phyloP scores from a whole-genome alignment of 2,888 invertebrate genomes.

The Drosophila subsilvestris region DNA sequence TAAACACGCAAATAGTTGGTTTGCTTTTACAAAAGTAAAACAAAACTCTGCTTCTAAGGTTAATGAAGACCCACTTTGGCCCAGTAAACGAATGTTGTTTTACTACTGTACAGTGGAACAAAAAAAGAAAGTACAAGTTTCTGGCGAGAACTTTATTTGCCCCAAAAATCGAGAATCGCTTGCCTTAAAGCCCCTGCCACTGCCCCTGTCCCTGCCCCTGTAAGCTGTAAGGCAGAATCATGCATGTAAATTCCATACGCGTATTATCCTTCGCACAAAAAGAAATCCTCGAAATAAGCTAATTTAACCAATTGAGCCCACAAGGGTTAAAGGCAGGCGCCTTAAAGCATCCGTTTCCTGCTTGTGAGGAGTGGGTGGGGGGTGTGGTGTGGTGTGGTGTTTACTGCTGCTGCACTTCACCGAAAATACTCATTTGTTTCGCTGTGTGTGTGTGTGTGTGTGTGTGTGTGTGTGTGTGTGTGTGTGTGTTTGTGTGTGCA shows the following conservation, averaged over 20 bases:
- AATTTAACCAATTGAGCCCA: slow-evolving; percentile 30
- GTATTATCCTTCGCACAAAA: not conserved
- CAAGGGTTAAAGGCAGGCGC: slow-evolving; percentile 26
- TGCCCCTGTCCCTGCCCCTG: too few relatives aligned
- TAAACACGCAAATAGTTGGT: slow-evolving; percentile 61
- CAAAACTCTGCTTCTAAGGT: slow-evolving; percentile 27
- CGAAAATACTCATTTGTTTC: slow-evolving; percentile 63
- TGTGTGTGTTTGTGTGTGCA: slow-evolving; percentile 54
- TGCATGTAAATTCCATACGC: not conserved
- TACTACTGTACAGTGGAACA: slow-evolving; percentile 8
- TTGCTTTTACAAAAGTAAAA: slow-evolving; percentile 47
- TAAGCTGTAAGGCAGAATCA: not conserved
- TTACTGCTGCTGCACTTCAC: slow-evolving; percentile 23
- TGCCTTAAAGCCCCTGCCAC: slow-evolving; percentile 7
- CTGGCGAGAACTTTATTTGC: too few relatives aligned
- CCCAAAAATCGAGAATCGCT: too few relatives aligned
- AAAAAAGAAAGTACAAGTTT: not conserved
- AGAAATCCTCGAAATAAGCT: slow-evolving; percentile 15
- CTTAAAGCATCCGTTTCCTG: slow-evolving; percentile 33
- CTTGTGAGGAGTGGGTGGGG: not conserved
- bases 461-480: slow-evolving; percentile 31
- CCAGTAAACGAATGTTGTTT: not conserved
- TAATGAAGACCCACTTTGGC: slow-evolving; percentile 23
- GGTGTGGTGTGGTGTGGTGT: not conserved
- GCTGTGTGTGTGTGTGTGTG: slow-evolving; percentile 15